Percentiles rank a stretch among this genome's conserved stretches.
Conservation (phyloP, 2,797 vertebrate species). For the Galaxias olidus region DNA sequence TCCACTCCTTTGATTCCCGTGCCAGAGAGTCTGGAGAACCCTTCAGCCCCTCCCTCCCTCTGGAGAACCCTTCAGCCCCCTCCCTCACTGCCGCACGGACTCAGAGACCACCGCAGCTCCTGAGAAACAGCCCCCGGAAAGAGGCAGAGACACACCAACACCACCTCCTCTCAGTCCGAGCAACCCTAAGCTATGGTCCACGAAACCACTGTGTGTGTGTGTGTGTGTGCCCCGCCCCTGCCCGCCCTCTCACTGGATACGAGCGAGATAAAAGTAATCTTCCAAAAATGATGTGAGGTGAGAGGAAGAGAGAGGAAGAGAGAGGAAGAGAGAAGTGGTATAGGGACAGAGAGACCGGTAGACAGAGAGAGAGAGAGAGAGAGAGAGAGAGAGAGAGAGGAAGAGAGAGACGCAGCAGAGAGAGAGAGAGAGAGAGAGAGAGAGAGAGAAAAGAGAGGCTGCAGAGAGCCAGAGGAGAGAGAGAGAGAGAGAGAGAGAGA, state of each 20-base stretch:
- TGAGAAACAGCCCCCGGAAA: not conserved
- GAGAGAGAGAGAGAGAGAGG: not conserved
- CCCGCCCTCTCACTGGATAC: not conserved
- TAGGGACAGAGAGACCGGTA: slow-evolving; percentile 2
- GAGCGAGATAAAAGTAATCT: no score
- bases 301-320: not conserved
- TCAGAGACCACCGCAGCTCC: not conserved
- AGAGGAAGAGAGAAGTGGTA: not conserved
- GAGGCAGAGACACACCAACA: not conserved
- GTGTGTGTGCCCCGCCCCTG: not conserved
- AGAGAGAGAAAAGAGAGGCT: no score
- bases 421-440: slow-evolving; percentile 18
- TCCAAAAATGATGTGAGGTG: no score
- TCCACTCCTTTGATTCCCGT: no score
- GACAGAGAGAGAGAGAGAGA: slow-evolving; percentile 1
- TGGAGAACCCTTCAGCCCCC: no score
- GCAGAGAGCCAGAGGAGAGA: no score
- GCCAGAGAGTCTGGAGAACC: no score
- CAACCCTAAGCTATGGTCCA: no score
- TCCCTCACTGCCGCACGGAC: no score
- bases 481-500: not conserved
- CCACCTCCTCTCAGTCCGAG: no score
- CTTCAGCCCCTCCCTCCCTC: not conserved
- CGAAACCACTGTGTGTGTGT: not conserved
- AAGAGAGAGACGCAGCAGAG: not conserved